These are phyloP conservation scores for Netelia inedita DNA, from an alignment of 2,888 invertebrate species.

Conservation along the genomic window DNA sequence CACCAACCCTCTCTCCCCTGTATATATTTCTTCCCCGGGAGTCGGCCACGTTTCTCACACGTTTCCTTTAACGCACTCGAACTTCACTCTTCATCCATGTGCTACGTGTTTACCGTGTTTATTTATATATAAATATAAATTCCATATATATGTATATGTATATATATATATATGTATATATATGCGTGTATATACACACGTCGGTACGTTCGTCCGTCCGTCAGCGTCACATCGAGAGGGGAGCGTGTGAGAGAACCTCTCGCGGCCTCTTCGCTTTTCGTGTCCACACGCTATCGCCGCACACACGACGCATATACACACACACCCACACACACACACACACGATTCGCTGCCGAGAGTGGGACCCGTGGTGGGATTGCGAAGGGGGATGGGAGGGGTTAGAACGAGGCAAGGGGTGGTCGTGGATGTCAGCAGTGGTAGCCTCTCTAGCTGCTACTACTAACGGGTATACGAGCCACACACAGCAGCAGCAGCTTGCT, in stretches of 20 bases:
- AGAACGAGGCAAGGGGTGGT: constrained; percentile 47
- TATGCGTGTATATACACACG: constrained; percentile 10
- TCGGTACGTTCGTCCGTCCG: constrained; percentile 5
- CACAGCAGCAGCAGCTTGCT: constrained; percentile 55
- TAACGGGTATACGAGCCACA: constrained; percentile 37
- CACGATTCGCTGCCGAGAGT: constrained; percentile 38
- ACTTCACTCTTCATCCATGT: not conserved
- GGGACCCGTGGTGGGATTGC: constrained; percentile 3
- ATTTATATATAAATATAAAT: not conserved
- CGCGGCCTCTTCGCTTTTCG: constrained; percentile 47
- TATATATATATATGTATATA: not conserved
- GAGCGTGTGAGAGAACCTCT: constrained; percentile 23
- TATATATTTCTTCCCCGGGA: not conserved
- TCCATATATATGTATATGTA: not conserved
- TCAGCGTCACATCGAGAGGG: constrained; percentile 37
- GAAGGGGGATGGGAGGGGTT: constrained; percentile 25
- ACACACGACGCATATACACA: constrained; percentile 22
- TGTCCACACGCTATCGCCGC: constrained; percentile 60
- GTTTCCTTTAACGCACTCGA: not conserved
- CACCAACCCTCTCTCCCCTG: not conserved
- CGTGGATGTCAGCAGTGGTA: constrained; percentile 46
- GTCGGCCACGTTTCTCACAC: constrained; percentile 4
- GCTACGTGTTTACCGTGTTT: not conserved
- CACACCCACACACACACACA: constrained; percentile 39
- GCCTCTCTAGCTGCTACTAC: constrained; percentile 48